A percentile compares a stretch with the other conserved stretches of the same genome.
These are phyloP conservation scores for Zygaena filipendulae DNA, from an alignment of 2,888 invertebrate genomes.

Conservation along the genomic window DNA sequence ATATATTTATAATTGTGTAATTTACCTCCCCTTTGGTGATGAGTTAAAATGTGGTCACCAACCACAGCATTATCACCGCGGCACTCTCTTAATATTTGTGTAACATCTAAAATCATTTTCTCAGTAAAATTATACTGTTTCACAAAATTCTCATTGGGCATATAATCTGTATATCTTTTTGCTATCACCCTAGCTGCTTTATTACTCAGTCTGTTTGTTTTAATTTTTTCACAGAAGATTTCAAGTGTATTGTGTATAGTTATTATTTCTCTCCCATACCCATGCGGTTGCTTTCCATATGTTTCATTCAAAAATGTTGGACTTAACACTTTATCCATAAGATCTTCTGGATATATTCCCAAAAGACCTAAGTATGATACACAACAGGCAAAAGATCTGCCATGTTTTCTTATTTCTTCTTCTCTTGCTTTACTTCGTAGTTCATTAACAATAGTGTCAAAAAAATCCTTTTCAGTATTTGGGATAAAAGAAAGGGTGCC, in stretches of 20 bases:
- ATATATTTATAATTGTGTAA: too few relatives aligned
- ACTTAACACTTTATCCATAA: constrained; percentile 68
- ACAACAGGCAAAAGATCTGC: constrained; percentile 70
- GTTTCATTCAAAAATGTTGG: constrained; percentile 64
- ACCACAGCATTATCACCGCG: constrained; percentile 54
- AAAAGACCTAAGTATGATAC: constrained; percentile 70
- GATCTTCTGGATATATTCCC: constrained; percentile 66
- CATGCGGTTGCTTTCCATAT: constrained; percentile 56
- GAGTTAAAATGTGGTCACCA: constrained; percentile 73
- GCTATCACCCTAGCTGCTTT: constrained; percentile 58
- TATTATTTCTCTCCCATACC: constrained; percentile 70
- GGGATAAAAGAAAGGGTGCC: constrained; percentile 71
- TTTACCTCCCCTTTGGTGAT: constrained; percentile 73
- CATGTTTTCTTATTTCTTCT: constrained; percentile 66
- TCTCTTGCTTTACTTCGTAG: too few relatives aligned
- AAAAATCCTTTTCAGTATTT: constrained; percentile 38
- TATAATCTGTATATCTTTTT: constrained; percentile 70
- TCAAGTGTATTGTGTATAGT: constrained; percentile 70
- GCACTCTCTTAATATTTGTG: constrained; percentile 49
- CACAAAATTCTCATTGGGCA: constrained; percentile 57
- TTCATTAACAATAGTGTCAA: constrained; percentile 42
- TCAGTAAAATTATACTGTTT: constrained; percentile 68
- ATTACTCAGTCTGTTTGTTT: constrained; percentile 63
- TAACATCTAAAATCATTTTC: constrained; percentile 66
- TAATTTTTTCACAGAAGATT: constrained; percentile 69